Percentiles rank a stretch among this genome's conserved stretches.
phyloP scores from a whole-genome alignment of 2,113 vertebrate genomes.

The Gnathonemus longibarbis region DNA sequence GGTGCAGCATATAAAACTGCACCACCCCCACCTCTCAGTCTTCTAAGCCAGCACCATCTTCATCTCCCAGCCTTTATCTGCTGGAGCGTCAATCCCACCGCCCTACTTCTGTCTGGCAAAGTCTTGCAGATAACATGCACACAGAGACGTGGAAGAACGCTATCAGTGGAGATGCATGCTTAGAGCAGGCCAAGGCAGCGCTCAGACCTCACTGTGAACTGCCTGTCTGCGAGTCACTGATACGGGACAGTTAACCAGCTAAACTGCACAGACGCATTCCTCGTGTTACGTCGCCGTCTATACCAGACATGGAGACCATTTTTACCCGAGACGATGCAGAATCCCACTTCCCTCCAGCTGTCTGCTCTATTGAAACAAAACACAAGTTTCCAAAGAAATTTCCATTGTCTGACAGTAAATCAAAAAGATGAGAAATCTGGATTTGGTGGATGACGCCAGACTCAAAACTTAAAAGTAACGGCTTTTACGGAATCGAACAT shows the following conservation, averaged over 20 bases:
- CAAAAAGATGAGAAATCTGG: neutral
- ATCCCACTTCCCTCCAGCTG: neutral
- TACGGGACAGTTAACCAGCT: neutral
- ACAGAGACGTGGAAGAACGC: neutral
- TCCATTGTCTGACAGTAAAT: neutral
- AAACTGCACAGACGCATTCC: neutral
- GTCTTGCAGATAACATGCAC: neutral
- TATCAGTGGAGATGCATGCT: neutral
- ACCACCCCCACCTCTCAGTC: neutral
- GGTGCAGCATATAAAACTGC: too few species aligned
- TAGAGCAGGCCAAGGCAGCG: neutral
- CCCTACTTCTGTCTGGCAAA: conserved; percentile 3
- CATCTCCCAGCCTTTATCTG: neutral
- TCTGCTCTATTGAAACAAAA: neutral
- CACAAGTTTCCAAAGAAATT: neutral
- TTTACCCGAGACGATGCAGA: neutral
- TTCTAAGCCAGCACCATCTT: neutral
- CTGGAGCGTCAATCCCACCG: neutral
- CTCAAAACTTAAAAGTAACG: neutral
- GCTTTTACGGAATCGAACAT: neutral
- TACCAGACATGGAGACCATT: neutral
- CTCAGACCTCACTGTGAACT: neutral
- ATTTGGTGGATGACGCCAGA: neutral
- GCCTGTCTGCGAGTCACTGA: neutral
- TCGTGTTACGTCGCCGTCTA: neutral